A percentile compares a stretch with the other conserved stretches of the same genome.
Evolutionary conservation across 2,113 vertebrate genomes (phyloP).

Genomic region (Danio rerio): GRCz12tu NC_133182.1:43060501-43061000

Average conservation of each 20-base stretch:
- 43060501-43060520: not conserved
- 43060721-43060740: conserved; percentile 12
- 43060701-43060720: conserved; percentile 20
- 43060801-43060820: conserved; percentile 13
- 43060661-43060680: not conserved
- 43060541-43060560: not conserved
- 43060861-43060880: conserved; percentile 13
- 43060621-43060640: not conserved
- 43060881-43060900: conserved; percentile 8
- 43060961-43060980: too few relatives aligned
- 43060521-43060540: not conserved
- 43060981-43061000: too few relatives aligned
- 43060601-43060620: not conserved
- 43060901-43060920: conserved; percentile 2
- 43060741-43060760: conserved; percentile 26
- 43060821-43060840: not conserved
- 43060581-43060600: not conserved
- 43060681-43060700: not conserved
- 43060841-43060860: conserved; percentile 16
- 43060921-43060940: conserved; percentile 4
- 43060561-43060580: not conserved
- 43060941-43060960: too few relatives aligned
- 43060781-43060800: conserved; percentile 46
- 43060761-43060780: conserved; percentile 48
- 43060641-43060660: conserved; percentile 1